Evolutionary conservation across 92 coral and sea anemone genomes (phyloP).

Genomic region (Galaxea fascicularis): DNA sequence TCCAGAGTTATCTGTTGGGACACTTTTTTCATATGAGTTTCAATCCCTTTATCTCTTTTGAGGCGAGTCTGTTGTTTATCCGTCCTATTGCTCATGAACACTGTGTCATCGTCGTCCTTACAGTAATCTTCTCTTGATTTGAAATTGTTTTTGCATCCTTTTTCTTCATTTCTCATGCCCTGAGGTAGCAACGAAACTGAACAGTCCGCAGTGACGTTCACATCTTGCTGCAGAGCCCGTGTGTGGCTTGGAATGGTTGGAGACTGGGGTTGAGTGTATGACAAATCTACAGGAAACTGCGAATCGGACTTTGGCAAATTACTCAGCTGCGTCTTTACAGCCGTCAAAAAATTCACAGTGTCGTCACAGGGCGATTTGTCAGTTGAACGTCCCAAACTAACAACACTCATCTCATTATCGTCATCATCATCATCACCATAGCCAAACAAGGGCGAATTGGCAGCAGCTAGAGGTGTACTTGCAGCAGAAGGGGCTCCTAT

Average conservation of each 20-base stretch:
- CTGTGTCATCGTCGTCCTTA: not conserved
- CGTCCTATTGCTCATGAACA: not conserved
- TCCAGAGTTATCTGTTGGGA: slow-evolving; percentile 35
- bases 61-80: not conserved
- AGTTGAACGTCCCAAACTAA: not conserved
- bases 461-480: slow-evolving; percentile 48
- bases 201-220: slow-evolving; percentile 32
- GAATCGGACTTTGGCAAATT: slow-evolving; percentile 51
- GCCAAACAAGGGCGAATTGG: slow-evolving; percentile 28
- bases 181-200: slow-evolving; percentile 46
- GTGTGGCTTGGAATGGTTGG: slow-evolving; percentile 47
- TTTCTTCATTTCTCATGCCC: not conserved
- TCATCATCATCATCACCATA: slow-evolving; percentile 16
- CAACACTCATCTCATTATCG: not conserved
- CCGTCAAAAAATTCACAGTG: slow-evolving; percentile 8
- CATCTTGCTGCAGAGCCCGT: slow-evolving; percentile 26
- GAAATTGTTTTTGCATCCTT: not conserved
- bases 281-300: slow-evolving; percentile 45
- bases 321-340: not conserved
- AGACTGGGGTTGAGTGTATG: slow-evolving; percentile 43
- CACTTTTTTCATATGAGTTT: not conserved
- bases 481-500: slow-evolving; percentile 80
- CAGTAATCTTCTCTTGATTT: not conserved
- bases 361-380: not conserved
- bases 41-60: not conserved